Base-by-base conservation (phyloP, 2,888 invertebrate species). In the Amphiduros pacificus region DNA sequence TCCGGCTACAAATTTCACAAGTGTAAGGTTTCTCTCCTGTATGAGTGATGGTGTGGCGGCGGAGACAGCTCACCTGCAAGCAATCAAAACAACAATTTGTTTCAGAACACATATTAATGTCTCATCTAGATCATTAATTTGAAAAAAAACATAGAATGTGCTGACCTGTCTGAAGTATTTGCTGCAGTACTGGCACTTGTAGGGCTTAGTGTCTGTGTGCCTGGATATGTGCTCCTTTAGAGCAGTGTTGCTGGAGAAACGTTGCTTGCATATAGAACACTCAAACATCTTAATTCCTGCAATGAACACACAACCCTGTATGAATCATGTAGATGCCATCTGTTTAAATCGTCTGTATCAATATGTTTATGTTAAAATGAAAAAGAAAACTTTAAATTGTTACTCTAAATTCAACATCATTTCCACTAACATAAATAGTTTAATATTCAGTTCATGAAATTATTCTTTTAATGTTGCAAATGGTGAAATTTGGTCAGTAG, bases 251-350 rank as follows among this genome's bases (percentile, higher is more conserved):
- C 76, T 76, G 44, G 78, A 75, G 68, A 79, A 78, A 50, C 73
- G 73, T 55, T 74, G 72, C 11, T 74, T 58, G 62, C 80, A 80
- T 6, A 73, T 66, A 26, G 68, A 63, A 69, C 80, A 80, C 36
- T 70, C 72, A 66, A 76, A 80, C 20, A 76, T 77, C 61, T 79
- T 79, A 26, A 77, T 74, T 32, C 79, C 80, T 79, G 68, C 14
- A 67, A 63, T 56, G n/a, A 9, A 48, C 9, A 48, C 11, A 48
- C 17, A 36, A n/a, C n/a, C n/a, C n/a, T n/a, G n/a, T n/a, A n/a
- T n/a, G n/a, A n/a, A n/a, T n/a, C n/a, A n/a, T n/a, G n/a, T n/a
- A n/a, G n/a, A n/a, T n/a, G n/a, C n/a, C n/a, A n/a, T n/a, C n/a
- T n/a, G n/a, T n/a, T n/a, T n/a, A n/a, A n/a, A n/a, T n/a, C n/a